Base-by-base conservation (phyloP, 2,888 invertebrate species). In the Willowsia nigromaculata region DNA sequence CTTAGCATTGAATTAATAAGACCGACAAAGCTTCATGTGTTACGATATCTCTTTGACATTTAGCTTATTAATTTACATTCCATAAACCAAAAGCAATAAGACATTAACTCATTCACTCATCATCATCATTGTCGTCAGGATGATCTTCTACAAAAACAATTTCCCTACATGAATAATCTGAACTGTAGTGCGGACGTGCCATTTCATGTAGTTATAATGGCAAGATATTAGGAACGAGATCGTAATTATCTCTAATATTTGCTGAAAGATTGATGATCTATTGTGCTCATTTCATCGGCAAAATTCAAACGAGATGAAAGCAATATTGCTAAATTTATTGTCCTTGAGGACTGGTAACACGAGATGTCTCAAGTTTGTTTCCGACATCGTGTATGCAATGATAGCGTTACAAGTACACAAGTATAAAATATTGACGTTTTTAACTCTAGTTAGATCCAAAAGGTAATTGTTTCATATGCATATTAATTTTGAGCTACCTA, bases 271-370 rank as follows among this genome's bases (percentile, higher is more conserved):
- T 80, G 37, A 56, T 80, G 56, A 33, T 56, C 80, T 59, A 80
- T 80, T 80, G 80, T 80, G 15, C 18, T n/a, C 37, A 33, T 59
- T 80, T 33, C 25, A 56, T 80, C 80, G 53, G 37, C 37, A 59
- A 56, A 37, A 2, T 13, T 80, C 53, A 80, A 80, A 80, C 18
- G 25, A 56, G 25, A 33, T 9, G 56, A 22, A 27, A 37, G 37
- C 9, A 27, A 5, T 4, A 33, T 22, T 18, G 22, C 6, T 18
- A 33, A 37, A 18, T 37, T 40, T 37, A 50, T 80, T 80, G 59
- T 80, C 59, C 56, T 76, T 53, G 50, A 50, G 30, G 6, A 68
- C 37, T 18, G 9, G 37, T 18, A 37, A 68, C 33, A 65, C 30
- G n/a, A 65, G 59, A 59, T 27, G 27, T 59, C 59, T 62, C 11